phyloP scores from a whole-genome alignment of 2,113 vertebrate genomes.

The Coregonus clupeaformis region DNA sequence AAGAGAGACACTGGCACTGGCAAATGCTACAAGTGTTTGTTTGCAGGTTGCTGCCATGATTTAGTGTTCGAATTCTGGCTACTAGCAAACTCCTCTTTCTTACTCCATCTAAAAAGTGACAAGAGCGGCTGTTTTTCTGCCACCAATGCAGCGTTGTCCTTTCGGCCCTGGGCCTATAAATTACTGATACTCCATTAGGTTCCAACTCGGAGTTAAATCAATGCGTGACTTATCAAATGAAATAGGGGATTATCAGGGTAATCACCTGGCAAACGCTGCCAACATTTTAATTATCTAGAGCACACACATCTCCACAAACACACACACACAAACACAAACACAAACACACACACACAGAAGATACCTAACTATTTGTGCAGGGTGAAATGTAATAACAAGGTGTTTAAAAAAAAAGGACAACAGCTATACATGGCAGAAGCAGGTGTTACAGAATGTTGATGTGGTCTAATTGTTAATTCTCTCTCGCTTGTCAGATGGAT shows the following conservation, averaged over 20 bases:
- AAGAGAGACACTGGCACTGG: constrained; percentile 22
- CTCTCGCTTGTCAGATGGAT: constrained; percentile 7
- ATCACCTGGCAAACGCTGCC: constrained; percentile 74
- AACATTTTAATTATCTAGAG: constrained; percentile 76
- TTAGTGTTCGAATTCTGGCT: constrained; percentile 50
- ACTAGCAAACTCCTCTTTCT: constrained; percentile 53
- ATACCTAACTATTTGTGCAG: constrained; percentile 68
- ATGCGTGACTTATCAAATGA: constrained; percentile 79
- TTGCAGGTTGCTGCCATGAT: constrained; percentile 58
- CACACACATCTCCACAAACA: constrained; percentile 51
- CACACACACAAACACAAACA: constrained; percentile 40
- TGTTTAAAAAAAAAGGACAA: constrained; percentile 64
- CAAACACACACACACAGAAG: constrained; percentile 50
- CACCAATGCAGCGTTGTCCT: constrained; percentile 66
- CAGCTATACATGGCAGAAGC: constrained; percentile 46
- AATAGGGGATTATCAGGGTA: constrained; percentile 76
- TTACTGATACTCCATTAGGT: constrained; percentile 75
- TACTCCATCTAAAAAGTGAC: constrained; percentile 28
- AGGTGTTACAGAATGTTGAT: constrained; percentile 37
- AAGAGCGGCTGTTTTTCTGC: constrained; percentile 65
- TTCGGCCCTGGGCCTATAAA: constrained; percentile 68
- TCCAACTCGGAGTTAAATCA: constrained; percentile 72
- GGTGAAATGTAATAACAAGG: constrained; percentile 49
- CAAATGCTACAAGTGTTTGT: constrained; percentile 14
- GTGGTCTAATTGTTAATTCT: constrained; percentile 25